Conservation (phyloP, 2,797 vertebrate species). For the Prionace glauca region DNA sequence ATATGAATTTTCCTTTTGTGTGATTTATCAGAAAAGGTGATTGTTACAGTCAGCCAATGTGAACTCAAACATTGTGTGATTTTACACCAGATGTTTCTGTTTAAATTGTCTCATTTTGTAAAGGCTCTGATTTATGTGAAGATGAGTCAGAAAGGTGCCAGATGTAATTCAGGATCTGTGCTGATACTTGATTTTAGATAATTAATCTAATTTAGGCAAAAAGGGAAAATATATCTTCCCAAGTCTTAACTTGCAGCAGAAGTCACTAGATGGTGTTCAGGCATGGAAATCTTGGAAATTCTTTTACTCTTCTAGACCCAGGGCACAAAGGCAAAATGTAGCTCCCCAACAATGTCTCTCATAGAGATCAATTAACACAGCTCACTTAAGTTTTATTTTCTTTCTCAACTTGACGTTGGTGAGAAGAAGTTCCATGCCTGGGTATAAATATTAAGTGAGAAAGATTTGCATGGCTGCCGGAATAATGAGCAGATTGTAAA, state of each 20-base stretch:
- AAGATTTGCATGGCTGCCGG: background rate
- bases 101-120: background rate
- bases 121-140: background rate
- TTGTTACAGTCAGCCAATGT: background rate
- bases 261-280: background rate
- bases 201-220: background rate
- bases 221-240: background rate
- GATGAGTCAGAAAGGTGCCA: background rate
- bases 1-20: background rate
- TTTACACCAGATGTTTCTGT: background rate
- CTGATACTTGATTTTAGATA: background rate
- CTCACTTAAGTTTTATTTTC: background rate
- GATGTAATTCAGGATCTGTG: background rate
- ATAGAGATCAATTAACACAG: background rate
- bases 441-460: background rate
- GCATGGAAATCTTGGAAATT: background rate
- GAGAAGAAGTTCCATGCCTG: background rate
- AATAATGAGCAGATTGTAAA: background rate
- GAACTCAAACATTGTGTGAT: background rate
- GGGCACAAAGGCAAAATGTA: background rate
- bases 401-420: background rate
- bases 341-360: background rate
- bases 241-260: background rate
- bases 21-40: background rate
- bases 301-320: background rate